A percentile compares a stretch with the other conserved stretches of the same genome.
Conservation (phyloP, 2,113 vertebrate genomes). For the Chelonoidis abingdonii region DNA sequence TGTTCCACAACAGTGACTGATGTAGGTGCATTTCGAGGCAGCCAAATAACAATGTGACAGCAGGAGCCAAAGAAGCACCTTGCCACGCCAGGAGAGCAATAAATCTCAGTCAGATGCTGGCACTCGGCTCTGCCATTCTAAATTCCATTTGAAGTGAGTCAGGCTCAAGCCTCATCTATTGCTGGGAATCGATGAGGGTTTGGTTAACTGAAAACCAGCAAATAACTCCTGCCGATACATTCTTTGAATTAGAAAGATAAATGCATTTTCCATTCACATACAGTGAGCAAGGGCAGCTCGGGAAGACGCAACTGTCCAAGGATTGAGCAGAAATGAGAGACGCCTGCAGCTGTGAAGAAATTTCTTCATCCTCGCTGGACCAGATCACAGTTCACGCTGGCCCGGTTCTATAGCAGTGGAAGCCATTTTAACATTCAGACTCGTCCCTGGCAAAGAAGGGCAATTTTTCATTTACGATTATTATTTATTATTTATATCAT, state of each 20-base stretch:
- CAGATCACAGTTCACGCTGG: fast-evolving
- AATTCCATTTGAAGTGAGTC: conserved; percentile 3
- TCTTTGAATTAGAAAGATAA: not conserved
- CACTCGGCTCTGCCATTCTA: not conserved
- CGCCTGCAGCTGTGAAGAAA: fast-evolving
- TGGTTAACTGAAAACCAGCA: not conserved
- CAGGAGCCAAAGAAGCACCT: not conserved
- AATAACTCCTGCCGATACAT: not conserved
- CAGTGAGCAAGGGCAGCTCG: not conserved
- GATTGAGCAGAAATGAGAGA: fast-evolving
- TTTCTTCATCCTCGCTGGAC: not conserved
- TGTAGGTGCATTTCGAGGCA: conserved; percentile 1
- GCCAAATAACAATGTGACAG: conserved; percentile 16
- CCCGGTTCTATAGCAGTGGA: not conserved
- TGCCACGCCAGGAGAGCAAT: not conserved
- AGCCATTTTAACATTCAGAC: fast-evolving
- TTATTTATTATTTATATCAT: not conserved
- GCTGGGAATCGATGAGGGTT: conserved; percentile 1
- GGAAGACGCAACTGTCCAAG: not conserved
- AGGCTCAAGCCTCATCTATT: not conserved
- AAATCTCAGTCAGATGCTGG: not conserved
- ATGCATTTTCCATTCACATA: not conserved
- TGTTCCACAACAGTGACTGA: not conserved
- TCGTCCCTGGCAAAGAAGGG: not conserved
- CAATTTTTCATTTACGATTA: not conserved